A percentile compares a stretch with the other conserved stretches of the same genome.
These are phyloP conservation scores for Hydriomena furcata DNA, from an alignment of 2,888 invertebrate genomes.

Conservation along the genomic window DNA sequence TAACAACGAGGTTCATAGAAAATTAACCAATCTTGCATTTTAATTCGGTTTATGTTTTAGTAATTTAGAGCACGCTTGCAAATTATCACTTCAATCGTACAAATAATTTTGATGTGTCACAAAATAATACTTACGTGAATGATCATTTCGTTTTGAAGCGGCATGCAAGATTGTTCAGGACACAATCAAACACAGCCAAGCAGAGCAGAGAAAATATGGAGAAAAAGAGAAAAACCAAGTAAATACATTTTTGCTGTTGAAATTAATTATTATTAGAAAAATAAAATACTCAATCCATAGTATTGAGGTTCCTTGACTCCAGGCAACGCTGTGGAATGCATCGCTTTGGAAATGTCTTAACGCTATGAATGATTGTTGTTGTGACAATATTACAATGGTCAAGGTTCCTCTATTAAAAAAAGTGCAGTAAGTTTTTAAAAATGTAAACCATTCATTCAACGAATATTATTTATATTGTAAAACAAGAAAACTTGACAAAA, in stretches of 20 bases:
- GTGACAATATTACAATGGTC: conserved; percentile 48
- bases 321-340: conserved; percentile 31
- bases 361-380: conserved; percentile 32
- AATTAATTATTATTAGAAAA: conserved; percentile 76
- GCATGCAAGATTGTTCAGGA: conserved; percentile 90
- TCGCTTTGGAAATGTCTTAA: conserved; percentile 22
- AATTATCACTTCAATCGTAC: conserved; percentile 39
- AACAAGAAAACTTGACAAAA: not conserved
- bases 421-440: conserved; percentile 80
- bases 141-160: conserved; percentile 88
- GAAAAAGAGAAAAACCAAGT: conserved; percentile 90
- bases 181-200: conserved; percentile 93
- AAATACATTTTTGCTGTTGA: conserved; percentile 85
- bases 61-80: conserved; percentile 38
- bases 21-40: conserved; percentile 32
- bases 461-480: conserved; percentile 28
- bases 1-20: conserved; percentile 33
- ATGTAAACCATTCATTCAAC: conserved; percentile 63
- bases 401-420: conserved; percentile 74
- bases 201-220: conserved; percentile 92
- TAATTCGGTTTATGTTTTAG: conserved; percentile 6
- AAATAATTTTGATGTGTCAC: conserved; percentile 76
- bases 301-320: conserved; percentile 75
- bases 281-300: conserved; percentile 76
- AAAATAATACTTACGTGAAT: conserved; percentile 90